Base-by-base conservation (phyloP, 1,140 invertebrate genomes). In the Harpegnathos saltator region DNA sequence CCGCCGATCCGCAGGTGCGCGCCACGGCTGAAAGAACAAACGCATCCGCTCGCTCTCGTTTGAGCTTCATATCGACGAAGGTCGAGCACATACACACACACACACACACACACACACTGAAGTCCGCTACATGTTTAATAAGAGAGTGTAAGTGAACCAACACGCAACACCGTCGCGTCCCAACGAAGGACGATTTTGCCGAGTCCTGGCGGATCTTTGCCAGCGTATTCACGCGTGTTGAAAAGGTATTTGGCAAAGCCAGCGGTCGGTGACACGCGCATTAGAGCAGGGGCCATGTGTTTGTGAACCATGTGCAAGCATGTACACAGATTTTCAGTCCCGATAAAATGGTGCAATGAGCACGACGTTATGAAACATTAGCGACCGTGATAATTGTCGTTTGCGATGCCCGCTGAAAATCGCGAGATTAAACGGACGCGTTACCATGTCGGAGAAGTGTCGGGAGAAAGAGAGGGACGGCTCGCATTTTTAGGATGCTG, bases 111-210 rank as follows among this genome's bases (percentile, higher is more conserved):
- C n/a, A 58, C 52, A 44, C 38, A 9, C 38, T 44, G 7, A 26
- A 24, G 58, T 44, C 52, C 44, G 58, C 33, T 80, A 44, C 54
- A 58, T 48, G 52, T 80, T 69, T 80, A 80, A 80, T 80, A 80
- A 71, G 52, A 52, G 24, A 26, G 65, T 33, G 26, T 22, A 33
- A 22, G 22, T 56, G 44, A 9, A 22, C 12, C 14, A 24, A 68
- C 17, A 56, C 19, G 26, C 5, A 69, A 58, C 75, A 38, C 22
- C 15, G 14, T 5, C 5, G 61, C 17, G 33, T 33, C 71, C 61
- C 58, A n/a, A n/a, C n/a, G 75, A 69, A 69, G 33, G 22, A n/a
- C 29, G 73, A 33, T 80, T 69, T 80, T 58, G 52, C 63, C 29
- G 69, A 69, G 50, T 68, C 50, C 1, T 11, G 14, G 9, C 5